Conservation (phyloP, 2,888 invertebrate species). For the Pemphredon lugubris region DNA sequence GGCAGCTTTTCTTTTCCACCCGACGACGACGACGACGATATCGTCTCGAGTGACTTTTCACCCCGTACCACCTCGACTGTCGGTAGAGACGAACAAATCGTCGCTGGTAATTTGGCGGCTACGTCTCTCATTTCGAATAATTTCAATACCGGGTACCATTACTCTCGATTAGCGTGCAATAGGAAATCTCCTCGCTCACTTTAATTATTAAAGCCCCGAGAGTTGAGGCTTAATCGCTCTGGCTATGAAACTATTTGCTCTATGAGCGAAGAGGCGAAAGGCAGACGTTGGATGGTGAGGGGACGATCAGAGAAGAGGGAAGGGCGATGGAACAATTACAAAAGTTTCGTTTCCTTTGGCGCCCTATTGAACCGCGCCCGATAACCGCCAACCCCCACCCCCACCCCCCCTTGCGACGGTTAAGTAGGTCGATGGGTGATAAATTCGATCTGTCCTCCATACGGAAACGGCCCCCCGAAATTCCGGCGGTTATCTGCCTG, state of each 20-base stretch:
- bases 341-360: slow-evolving; percentile 61
- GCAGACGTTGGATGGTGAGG: background rate
- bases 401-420: slow-evolving; percentile 30
- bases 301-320: slow-evolving; percentile 6
- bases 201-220: slow-evolving; percentile 33
- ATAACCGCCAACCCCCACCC: slow-evolving; percentile 5
- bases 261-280: background rate
- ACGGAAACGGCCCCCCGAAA: slow-evolving; percentile 46
- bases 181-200: slow-evolving; percentile 2
- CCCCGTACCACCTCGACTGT: slow-evolving; percentile 6
- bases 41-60: slow-evolving; percentile 1
- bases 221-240: slow-evolving; percentile 25
- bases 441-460: slow-evolving; percentile 68
- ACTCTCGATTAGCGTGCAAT: slow-evolving; percentile 17
- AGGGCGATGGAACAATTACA: slow-evolving; percentile 69
- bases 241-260: slow-evolving; percentile 24
- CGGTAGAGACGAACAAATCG: slow-evolving; percentile 28
- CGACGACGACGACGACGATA: too few species aligned
- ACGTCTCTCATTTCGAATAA: background rate
- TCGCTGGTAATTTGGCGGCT: background rate
- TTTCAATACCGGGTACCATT: slow-evolving; percentile 6
- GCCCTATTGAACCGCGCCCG: slow-evolving; percentile 29
- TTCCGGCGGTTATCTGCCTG: slow-evolving; percentile 64
- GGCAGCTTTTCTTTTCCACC: too few species aligned
- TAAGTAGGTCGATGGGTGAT: slow-evolving; percentile 75